A percentile compares a stretch with the other conserved stretches of the same genome.
phyloP scores from a whole-genome alignment of 2,797 vertebrate species.

The Bothrops alternatus region DNA sequence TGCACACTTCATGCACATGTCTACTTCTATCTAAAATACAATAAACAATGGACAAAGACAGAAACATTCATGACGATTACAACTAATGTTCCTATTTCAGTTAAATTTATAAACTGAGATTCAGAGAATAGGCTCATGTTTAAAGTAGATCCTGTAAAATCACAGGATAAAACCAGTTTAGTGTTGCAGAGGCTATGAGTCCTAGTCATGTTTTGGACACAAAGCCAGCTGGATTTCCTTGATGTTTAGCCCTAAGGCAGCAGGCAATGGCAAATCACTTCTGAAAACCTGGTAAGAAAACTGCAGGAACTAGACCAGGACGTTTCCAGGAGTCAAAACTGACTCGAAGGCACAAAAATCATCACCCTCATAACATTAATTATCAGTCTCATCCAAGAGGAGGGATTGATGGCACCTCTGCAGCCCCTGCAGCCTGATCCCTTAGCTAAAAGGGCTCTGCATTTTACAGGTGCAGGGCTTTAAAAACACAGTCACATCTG shows the following conservation, averaged over 20 bases:
- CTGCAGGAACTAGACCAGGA: not conserved
- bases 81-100: not conserved
- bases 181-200: not conserved
- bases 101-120: not conserved
- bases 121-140: not conserved
- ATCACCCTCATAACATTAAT: not conserved
- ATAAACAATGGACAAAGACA: not conserved
- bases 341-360: not conserved
- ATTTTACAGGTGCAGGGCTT: not conserved
- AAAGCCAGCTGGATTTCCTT: not conserved
- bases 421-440: not conserved
- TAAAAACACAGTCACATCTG: not conserved
- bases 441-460: not conserved
- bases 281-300: not conserved
- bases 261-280: not conserved
- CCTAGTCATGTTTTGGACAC: not conserved
- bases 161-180: not conserved
- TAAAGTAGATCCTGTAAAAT: not conserved
- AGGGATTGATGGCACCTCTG: not conserved
- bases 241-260: not conserved
- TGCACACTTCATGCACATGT: not conserved
- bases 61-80: not conserved
- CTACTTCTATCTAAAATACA: not conserved
- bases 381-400: not conserved
- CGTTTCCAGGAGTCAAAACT: not conserved